Base-by-base conservation (phyloP, 2,888 invertebrate genomes). In the Spisula subtruncata region DNA sequence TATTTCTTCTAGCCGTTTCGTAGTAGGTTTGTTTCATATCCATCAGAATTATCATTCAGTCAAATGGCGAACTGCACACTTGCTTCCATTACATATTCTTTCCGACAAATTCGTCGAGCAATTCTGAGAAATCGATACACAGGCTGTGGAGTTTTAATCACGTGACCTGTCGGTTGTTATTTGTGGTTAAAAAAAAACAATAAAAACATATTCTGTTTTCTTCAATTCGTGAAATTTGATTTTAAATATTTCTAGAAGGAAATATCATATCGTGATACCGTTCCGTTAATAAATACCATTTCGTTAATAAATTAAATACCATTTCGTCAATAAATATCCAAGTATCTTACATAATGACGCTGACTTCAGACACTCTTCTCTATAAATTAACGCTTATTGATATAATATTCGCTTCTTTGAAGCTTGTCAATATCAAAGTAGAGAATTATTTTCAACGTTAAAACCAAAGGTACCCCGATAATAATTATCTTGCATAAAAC, bases 401-500 rank as follows among this genome's bases (percentile, higher is more conserved):
- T 75, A 75, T 32, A 75, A 75, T 75, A 35, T 16, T 35, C 12
- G 75, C 1, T 32, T 14, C 18, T 75, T 75, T 75, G 35, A 35
- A 35, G 35, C 32, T 32, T 32, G 1, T 12, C 14, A 75, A 35
- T 75, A 32, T 75, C 75, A 14, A 75, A 75, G 14, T 4, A 75
- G 35, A 4, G 75, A 32, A 25, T 75, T 12, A 18, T 75, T 75
- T 35, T 75, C 75, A 32, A 75, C 75, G 16, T 16, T 32, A 75
- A 35, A 32, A 75, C 35, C 75, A 32, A 35, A 75, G 32, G 75
- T 35, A 75, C 35, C 32, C 35, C 75, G 35, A 32, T 16, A 16
- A 75, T 75, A 32, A 75, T 75, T 75, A 75, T 75, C 16, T 2
- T 35, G 32, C 75, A 75, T 75, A 75, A 75, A 75, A 35, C 14